phyloP scores from a whole-genome alignment of 2,113 vertebrate genomes.

The Ascaphus truei region DNA sequence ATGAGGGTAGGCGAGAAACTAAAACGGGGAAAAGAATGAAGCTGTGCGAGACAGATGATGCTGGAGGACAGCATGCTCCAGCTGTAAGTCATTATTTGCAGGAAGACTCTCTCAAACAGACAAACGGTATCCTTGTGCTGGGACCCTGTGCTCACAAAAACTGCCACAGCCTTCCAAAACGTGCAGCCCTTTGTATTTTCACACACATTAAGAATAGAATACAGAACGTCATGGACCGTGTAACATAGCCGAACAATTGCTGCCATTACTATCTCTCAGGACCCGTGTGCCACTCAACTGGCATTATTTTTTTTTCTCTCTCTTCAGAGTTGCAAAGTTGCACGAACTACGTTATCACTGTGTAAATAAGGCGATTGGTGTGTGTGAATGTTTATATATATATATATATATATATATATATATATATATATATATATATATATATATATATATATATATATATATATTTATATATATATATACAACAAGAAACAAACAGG shows the following conservation, averaged over 20 bases:
- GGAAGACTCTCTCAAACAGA: slow-evolving; percentile 16
- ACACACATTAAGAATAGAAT: slow-evolving; percentile 9
- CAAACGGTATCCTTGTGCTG: slow-evolving; percentile 28
- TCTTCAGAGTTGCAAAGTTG: no score
- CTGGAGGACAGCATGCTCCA: slow-evolving; percentile 16
- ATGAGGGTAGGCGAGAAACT: not conserved
- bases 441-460: no score
- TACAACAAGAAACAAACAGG: no score
- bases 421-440: no score
- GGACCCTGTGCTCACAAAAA: slow-evolving; percentile 6
- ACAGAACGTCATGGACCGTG: not conserved
- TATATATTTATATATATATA: no score
- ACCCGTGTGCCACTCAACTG: no score
- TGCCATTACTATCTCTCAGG: not conserved
- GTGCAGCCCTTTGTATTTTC: slow-evolving; percentile 20
- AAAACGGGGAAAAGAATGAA: not conserved
- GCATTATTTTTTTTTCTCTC: no score
- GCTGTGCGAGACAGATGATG: slow-evolving; percentile 14
- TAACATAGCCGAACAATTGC: not conserved
- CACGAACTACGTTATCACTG: no score
- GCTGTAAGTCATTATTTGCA: slow-evolving; percentile 30
- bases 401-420: no score
- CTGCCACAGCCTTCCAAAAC: not conserved
- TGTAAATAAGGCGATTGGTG: no score
- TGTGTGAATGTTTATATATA: no score